Evolutionary conservation across 2,888 invertebrate genomes (phyloP), one percentile per base, ranked within the genome.

Genomic region (Marronus borbonicus): DNA sequence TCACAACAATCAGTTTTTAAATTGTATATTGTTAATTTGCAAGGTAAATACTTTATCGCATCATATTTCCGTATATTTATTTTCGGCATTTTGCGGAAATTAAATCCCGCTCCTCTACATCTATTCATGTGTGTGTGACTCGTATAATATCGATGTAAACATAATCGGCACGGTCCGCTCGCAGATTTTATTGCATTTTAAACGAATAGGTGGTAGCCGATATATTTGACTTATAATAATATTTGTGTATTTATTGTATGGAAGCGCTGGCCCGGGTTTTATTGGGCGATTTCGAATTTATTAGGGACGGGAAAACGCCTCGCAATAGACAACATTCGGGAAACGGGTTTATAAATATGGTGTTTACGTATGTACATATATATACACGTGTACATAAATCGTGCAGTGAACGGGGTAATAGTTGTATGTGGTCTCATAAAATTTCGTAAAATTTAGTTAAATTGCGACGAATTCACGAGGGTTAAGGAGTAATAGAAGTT

Each of bases 261-360:
- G 44, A 49, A 24, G 44, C 44, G 44, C 44, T 44, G 8, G 8
- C 50, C 44, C 12, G 28, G 49, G 44, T 49, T 68, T 68, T 68
- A 68, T 68, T 20, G 49, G 44, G 20, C 50, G 68, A 68, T 68
- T 50, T 49, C 68, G 68, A 68, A 68, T 68, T 68, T 68, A 68
- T 68, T 68, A 24, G 44, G 44, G 64, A n/a, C 64, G 12, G 14
- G 14, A 65, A 36, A 31, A 31, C 31, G 31, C 31, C 4, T 31
- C 31, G 36, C 28, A 64, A 12, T 44, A 36, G n/a, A 65, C 65
- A 36, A 39, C 31, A 39, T 39, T 17, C 17, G n/a, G 36, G 39
- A 65, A 65, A 44, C 44, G 44, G 14, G 10, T 65, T 36, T 36
- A 65, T 65, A 65, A 65, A 36, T 55, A 65, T 39, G 44, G 39